phyloP scores from a whole-genome alignment of 1,140 invertebrate species.

The Agrypnia vestita region DNA sequence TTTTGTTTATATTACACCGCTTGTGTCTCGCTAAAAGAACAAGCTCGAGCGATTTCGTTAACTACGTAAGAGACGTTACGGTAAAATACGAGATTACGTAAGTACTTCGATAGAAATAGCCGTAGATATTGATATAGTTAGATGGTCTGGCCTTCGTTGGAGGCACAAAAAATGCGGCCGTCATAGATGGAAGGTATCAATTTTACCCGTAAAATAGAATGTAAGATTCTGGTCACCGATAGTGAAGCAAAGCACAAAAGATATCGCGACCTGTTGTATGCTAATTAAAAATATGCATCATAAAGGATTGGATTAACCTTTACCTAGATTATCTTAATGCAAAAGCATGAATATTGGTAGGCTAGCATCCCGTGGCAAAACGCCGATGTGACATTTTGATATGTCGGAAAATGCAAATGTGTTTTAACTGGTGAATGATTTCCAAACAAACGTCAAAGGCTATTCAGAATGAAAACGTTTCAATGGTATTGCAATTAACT shows the following conservation, averaged over 20 bases:
- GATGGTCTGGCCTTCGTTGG: conserved; percentile 2
- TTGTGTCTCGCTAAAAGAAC: too few species aligned
- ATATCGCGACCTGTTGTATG: conserved; percentile 21
- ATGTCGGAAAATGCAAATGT: conserved; percentile 9
- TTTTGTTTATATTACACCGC: background rate
- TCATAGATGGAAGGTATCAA: too few species aligned
- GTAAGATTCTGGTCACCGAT: conserved; percentile 10
- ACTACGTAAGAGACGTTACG: too few species aligned
- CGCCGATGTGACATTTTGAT: background rate
- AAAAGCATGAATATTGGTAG: background rate
- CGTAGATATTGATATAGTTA: conserved; percentile 9
- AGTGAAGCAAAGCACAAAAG: conserved; percentile 6
- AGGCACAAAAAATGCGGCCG: background rate
- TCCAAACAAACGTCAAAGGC: background rate
- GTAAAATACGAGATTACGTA: too few species aligned
- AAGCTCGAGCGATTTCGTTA: too few species aligned
- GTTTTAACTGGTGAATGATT: background rate
- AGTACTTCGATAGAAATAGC: too few species aligned
- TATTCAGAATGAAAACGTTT: conserved; percentile 14
- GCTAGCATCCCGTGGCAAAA: background rate
- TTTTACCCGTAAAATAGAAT: background rate
- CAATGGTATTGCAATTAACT: conserved; percentile 14
- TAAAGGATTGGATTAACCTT: conserved; percentile 24
- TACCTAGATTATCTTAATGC: conserved; percentile 32
- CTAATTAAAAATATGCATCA: conserved; percentile 39